Evolutionary conservation across 2,113 vertebrate species (phyloP), one percentile per base, ranked within the genome.

Genomic region (Zosterops hypoxanthus): DNA sequence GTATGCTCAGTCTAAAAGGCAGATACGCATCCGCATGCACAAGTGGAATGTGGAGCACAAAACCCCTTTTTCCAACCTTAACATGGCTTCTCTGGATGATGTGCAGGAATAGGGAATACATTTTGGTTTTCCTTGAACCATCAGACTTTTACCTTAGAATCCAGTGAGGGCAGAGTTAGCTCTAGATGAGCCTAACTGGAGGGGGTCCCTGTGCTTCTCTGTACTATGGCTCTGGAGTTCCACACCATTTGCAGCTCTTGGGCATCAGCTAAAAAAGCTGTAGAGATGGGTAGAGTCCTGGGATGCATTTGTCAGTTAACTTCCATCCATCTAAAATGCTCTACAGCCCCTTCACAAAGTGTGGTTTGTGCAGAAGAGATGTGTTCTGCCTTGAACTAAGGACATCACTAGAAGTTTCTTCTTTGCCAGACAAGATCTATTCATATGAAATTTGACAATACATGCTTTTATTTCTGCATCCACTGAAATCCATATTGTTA

Each of bases 1-100:
- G 4, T 76, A 33, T 42, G 42, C 39, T 50, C 24, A 34, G 26
- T 44, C 71, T 86, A 29, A 83, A 84, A 65, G 26, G 15, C 52
- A 66, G 70, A 56, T n/a, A 15, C 5, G 4, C 1, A 2, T 16
- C 21, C 41, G 23, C 2, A 12, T 4, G 14, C 41, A 9, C 47
- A 36, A 36, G 59, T 20, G 33, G 19, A 72, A 90, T 2, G 23
- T 2, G 2, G 23, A 70, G 15, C 33, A 26, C 21, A 63, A 70
- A 77, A 14, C 1, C 8, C 23, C 33, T 12, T 71, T 42, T 63
- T 33, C 55, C 34, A 31, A 18, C 31, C 29, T 20, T 16, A 47
- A 47, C 8, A 21, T 50, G 50, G 26, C 24, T 92, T 34, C 57
- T 29, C 34, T 50, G 55, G 36, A 24, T 66, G 42, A 57, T 61